These are phyloP conservation scores for Pycnonotus jocosus DNA, from an alignment of 2,113 vertebrate species.

Conservation along the genomic window DNA sequence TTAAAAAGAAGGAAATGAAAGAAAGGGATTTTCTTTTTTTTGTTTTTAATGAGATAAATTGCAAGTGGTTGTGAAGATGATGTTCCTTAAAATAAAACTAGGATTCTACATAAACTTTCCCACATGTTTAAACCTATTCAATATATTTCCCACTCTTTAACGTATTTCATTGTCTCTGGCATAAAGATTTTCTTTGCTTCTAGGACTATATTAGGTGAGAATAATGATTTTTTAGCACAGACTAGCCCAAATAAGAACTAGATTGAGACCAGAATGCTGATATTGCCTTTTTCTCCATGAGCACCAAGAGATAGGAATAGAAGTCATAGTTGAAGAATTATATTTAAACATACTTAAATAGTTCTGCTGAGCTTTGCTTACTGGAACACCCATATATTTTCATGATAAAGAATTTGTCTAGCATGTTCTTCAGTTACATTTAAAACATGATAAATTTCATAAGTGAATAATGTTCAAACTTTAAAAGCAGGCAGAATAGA, in stretches of 20 bases:
- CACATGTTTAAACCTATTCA: not conserved
- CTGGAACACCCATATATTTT: not conserved
- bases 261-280: not conserved
- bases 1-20: slow-evolving; percentile 20
- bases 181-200: not conserved
- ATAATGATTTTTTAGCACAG: not conserved
- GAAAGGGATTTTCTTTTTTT: not conserved
- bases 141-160: not conserved
- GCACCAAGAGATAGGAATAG: not conserved
- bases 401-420: not conserved
- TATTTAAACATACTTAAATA: not conserved
- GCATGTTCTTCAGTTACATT: not conserved
- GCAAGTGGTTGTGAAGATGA: not conserved
- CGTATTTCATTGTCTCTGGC: not conserved
- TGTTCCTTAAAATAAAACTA: not conserved
- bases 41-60: not conserved
- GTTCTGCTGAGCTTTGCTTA: not conserved
- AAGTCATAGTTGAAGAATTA: not conserved
- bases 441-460: not conserved
- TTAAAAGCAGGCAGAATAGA: not conserved
- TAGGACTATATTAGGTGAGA: not conserved
- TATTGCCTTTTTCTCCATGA: not conserved
- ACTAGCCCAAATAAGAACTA: not conserved
- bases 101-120: not conserved
- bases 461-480: not conserved